Base-by-base conservation (phyloP, 1,140 invertebrate genomes). In the Pantala flavescens region DNA sequence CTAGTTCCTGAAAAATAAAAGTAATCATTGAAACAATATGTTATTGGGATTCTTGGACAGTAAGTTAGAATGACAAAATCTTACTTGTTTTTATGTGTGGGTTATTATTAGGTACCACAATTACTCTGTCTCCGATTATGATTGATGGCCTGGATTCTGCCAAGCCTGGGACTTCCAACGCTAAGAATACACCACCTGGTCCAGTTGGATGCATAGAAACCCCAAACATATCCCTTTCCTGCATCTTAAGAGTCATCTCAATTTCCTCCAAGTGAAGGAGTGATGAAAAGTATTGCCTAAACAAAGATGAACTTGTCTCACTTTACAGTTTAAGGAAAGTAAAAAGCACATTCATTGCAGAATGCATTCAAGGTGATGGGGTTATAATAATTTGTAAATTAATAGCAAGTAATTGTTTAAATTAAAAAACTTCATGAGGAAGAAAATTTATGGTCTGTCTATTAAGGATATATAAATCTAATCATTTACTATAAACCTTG, bases 91-190 rank as follows among this genome's bases (percentile, higher is more conserved):
- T 71, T 70, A 75, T 63, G 21, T 23, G 23, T 49, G 43, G 76
- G 43, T 73, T 76, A 36, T 28, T 72, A 74, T 72, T 43, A 12
- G 28, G 76, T 71, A 78, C 77, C 55, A 83, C 87, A 36, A 90
- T 84, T 23, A 91, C 88, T 81, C 83, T 86, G 81, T 98, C 95
- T 0, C 94, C 93, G 71, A 89, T 79, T 55, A 96, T 85, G 10
- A 98, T 80, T 1, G 93, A 95, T 2, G 95, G 96, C 71, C 95
- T 86, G 77, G 88, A 90, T 82, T 97, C 95, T 72, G 88, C 85
- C 14, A 97, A 83, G 74, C 93, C 93, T 72, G 90, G 89, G 49
- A 97, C 90, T 80, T 89, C 85, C 73, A 97, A 81, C 16, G 85
- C 83, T 9, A 97, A 82, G 84, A 85, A 95, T 76, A 93, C 90